These are phyloP conservation scores for Potorous gilbertii DNA, from an alignment of 2,797 vertebrate genomes.

Conservation along the genomic window DNA sequence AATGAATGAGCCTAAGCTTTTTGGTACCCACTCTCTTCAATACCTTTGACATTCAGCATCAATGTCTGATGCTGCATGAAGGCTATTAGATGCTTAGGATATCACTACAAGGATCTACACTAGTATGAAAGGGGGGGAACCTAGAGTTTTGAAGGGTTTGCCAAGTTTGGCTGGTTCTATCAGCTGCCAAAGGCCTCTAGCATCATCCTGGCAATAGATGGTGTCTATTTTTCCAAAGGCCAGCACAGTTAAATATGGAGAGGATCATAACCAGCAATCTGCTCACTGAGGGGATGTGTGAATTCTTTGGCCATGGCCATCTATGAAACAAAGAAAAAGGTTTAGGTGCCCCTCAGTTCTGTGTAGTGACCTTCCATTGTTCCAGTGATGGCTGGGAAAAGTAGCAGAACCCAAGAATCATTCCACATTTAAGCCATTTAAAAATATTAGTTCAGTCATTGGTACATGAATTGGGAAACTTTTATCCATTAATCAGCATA, in stretches of 20 bases:
- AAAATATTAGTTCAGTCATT: neutral
- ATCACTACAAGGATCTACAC: neutral
- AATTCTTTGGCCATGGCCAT: neutral
- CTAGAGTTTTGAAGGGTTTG: neutral
- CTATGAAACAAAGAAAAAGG: neutral
- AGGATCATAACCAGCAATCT: neutral
- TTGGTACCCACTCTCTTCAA: neutral
- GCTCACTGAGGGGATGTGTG: neutral
- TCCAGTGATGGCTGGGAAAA: neutral
- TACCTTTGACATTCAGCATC: neutral
- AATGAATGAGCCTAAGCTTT: neutral
- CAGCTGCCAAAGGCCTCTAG: neutral
- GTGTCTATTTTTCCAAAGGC: neutral
- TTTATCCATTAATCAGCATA: neutral
- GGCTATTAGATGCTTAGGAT: neutral
- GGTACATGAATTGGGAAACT: neutral
- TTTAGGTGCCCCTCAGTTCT: neutral
- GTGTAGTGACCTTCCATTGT: neutral
- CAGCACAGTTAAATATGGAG: neutral
- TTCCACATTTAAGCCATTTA: neutral
- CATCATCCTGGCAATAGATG: neutral
- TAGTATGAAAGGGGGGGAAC: neutral
- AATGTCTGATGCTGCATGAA: neutral
- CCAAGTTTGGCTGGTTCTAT: neutral
- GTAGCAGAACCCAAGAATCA: neutral